These are phyloP conservation scores for Stratiolaelaps scimitus DNA, from an alignment of 1,140 invertebrate species.

Conservation along the genomic window DNA sequence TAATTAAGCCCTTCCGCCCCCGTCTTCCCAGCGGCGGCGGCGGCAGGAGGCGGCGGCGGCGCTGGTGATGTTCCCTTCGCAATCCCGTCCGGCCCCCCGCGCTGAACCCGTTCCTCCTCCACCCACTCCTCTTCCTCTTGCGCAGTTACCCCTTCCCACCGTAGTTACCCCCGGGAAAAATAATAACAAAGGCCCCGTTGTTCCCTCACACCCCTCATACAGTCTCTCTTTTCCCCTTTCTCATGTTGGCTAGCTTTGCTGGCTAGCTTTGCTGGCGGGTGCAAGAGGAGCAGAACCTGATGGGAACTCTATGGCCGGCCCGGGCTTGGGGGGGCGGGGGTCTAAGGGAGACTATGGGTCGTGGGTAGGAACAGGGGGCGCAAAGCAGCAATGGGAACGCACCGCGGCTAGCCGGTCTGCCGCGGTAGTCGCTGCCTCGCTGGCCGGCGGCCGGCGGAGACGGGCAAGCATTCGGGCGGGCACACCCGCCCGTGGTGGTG, in stretches of 20 bases:
- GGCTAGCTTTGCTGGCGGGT: background rate
- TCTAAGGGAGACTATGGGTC: background rate
- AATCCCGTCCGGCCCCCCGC: too few relatives aligned
- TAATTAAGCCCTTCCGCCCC: conserved; percentile 27
- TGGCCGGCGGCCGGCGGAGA: too few relatives aligned
- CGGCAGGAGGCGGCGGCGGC: too few relatives aligned
- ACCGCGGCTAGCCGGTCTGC: too few relatives aligned
- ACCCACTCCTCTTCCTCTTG: background rate
- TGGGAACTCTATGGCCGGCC: background rate
- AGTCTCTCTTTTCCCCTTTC: conserved; percentile 2
- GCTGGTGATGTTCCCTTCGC: too few relatives aligned
- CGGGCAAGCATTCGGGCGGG: too few relatives aligned
- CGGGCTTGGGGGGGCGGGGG: too few relatives aligned
- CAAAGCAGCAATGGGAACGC: background rate
- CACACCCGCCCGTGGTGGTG: too few relatives aligned
- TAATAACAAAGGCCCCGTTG: conserved; percentile 21
- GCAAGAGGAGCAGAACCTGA: background rate
- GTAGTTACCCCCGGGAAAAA: background rate
- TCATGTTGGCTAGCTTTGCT: background rate
- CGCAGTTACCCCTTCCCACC: background rate
- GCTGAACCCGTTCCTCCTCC: too few relatives aligned
- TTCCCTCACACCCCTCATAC: background rate
- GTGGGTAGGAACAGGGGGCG: background rate
- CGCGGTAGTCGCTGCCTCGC: too few relatives aligned
- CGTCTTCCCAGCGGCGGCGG: too few relatives aligned